Base-by-base conservation (phyloP, 92 coral and sea anemone genomes). In the Porites cylindrica region DNA sequence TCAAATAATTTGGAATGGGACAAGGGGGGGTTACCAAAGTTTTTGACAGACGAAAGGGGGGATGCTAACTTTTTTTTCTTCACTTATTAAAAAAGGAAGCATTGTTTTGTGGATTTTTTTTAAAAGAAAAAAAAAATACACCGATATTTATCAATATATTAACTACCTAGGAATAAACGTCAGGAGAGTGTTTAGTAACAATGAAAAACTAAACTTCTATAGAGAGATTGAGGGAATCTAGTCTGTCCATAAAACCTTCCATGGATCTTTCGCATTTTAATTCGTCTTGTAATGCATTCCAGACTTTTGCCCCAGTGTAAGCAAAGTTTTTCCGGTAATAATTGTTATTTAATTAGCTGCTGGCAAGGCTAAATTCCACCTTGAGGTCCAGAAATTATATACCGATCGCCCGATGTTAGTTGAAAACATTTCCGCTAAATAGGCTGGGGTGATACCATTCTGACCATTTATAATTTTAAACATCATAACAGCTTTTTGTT, bases 401-500 rank as follows among this genome's bases (percentile, higher is more conserved):
- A 38, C 60, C 76, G 17, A 10, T 26, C n/a, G 12, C 24, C 82
- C 82, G 26, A 64, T 12, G 61, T 74, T 60, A 12, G 52, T 64
- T 52, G 53, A 38, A 23, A 78, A 62, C 6, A 80, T 64, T 3
- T 80, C 63, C 9, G 63, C 10, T 64, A 79, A 52, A 20, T 63
- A 66, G 5, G 43, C 50, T 51, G 13, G 85, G 7, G 73, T 29
- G 32, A 29, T 29, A 29, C 32, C 32, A 13, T 7, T 70, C 85
- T 47, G 51, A 51, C 32, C 76, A 17, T 66, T 80, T 6, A 20
- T 65, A 66, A 69, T 80, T 66, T 66, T 66, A 10, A 80, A 80
- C 63, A 66, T 66, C 47, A 80, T 50, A 14, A 66, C 11, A 38
- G 14, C 75, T 51, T 47, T 80, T 80, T 66, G 84, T n/a, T 66